Evolutionary conservation across 2,797 vertebrate genomes (phyloP).

Genomic region (Coregonus sp.): DNA sequence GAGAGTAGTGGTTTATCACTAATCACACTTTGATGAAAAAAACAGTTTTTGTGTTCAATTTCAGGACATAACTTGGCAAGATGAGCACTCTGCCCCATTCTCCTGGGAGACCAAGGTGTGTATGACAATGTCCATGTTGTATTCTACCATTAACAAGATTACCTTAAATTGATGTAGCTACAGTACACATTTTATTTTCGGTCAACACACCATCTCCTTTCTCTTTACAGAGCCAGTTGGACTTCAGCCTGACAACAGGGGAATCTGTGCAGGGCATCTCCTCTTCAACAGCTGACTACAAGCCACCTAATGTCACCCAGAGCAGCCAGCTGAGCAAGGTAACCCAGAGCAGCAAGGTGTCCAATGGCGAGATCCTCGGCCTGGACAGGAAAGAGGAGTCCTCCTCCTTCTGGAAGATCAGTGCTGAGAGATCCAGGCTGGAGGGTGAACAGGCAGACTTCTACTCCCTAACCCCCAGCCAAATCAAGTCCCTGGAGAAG

Average conservation of each 20-base stretch:
- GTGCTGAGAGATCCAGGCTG: conserved; percentile 86
- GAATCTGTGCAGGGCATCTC: conserved; percentile 73
- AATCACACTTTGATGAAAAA: neutral
- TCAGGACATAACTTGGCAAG: conserved; percentile 98
- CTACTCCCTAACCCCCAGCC: conserved; percentile 92
- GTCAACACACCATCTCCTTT: neutral
- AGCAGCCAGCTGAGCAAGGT: conserved; percentile 72
- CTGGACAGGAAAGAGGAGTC: conserved; percentile 83
- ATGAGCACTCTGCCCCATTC: conserved; percentile 96
- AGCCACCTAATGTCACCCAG: conserved; percentile 67
- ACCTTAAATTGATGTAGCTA: neutral
- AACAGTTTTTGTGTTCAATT: conserved; percentile 42
- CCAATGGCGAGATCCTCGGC: conserved; percentile 75
- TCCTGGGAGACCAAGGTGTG: conserved; percentile 98
- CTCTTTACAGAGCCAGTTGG: conserved; percentile 88
- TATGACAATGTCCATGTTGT: conserved; percentile 17
- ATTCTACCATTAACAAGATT: neutral
- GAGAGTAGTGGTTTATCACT: neutral
- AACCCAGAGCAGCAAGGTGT: conserved; percentile 74
- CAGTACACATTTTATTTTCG: neutral
- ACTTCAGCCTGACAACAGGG: conserved; percentile 84
- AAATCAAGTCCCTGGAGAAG: conserved; percentile 97
- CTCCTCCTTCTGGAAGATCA: conserved; percentile 97
- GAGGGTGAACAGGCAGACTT: conserved; percentile 89
- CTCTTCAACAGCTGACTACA: conserved; percentile 72